These are phyloP conservation scores for Fistularia tabacaria DNA, from an alignment of 2,797 vertebrate genomes.

Conservation along the genomic window DNA sequence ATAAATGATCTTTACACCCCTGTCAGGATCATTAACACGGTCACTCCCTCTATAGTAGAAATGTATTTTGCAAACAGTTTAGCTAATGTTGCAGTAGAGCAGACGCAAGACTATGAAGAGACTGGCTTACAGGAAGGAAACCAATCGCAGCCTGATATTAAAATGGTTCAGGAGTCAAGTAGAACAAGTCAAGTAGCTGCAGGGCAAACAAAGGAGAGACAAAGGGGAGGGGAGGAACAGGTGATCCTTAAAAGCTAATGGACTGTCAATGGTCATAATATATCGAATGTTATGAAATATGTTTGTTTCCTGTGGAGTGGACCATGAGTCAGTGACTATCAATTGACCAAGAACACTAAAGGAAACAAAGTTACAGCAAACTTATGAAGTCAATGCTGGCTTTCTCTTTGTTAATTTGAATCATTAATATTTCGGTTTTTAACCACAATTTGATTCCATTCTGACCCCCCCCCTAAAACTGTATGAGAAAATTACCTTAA, in stretches of 20 bases:
- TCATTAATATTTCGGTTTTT: not conserved
- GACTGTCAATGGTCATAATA: slow-evolving; percentile 62
- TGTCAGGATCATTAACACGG: slow-evolving; percentile 21
- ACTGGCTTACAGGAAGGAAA: slow-evolving; percentile 64
- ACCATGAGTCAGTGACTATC: slow-evolving; percentile 37
- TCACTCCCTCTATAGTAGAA: slow-evolving; percentile 41
- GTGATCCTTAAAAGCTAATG: slow-evolving; percentile 70
- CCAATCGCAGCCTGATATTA: slow-evolving; percentile 65
- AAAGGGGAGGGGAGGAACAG: slow-evolving; percentile 51
- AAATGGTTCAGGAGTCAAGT: slow-evolving; percentile 77
- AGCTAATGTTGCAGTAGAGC: slow-evolving; percentile 45
- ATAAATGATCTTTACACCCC: slow-evolving; percentile 24
- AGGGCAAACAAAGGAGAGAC: slow-evolving; percentile 60
- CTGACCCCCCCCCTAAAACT: too few relatives aligned
- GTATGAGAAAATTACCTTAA: too few relatives aligned
- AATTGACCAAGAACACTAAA: slow-evolving; percentile 4
- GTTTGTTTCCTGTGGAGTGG: slow-evolving; percentile 31
- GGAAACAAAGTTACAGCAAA: too few relatives aligned
- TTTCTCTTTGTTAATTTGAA: not conserved
- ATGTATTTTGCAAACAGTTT: slow-evolving; percentile 26
- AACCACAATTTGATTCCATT: too few relatives aligned
- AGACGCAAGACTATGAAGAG: slow-evolving; percentile 56
- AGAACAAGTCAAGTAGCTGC: slow-evolving; percentile 70
- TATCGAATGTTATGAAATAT: slow-evolving; percentile 56
- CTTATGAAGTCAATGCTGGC: too few relatives aligned